A percentile compares a stretch with the other conserved stretches of the same genome.
phyloP scores from a whole-genome alignment of 2,888 invertebrate species.

The Steinernema scapterisci region DNA sequence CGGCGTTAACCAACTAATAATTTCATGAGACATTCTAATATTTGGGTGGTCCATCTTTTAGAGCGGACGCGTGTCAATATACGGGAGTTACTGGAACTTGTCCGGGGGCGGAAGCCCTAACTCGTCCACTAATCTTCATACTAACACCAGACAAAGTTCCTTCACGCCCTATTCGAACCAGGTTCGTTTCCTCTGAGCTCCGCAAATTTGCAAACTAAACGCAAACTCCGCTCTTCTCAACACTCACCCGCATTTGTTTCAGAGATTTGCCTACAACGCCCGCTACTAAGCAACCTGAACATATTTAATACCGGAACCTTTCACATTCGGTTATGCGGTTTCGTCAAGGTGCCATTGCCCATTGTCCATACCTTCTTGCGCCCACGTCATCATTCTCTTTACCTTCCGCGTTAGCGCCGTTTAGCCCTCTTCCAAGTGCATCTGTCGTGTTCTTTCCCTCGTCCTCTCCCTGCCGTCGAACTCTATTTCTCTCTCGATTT shows the following conservation, averaged over 20 bases:
- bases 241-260: not conserved
- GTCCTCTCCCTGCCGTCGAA: not conserved
- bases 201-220: no score
- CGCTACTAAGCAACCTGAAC: not conserved
- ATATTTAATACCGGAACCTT: not conserved
- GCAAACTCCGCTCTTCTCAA: not conserved
- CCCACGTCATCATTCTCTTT: not conserved
- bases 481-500: not conserved
- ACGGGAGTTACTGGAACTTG: conserved; percentile 67
- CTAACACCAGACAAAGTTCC: conserved; percentile 23
- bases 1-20: conserved; percentile 1
- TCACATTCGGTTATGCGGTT: not conserved
- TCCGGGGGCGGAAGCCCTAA: conserved; percentile 38
- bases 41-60: conserved; percentile 37
- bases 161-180: conserved; percentile 22
- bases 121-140: conserved; percentile 28
- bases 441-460: not conserved
- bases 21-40: not conserved
- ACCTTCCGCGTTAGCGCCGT: conserved; percentile 20
- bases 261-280: conserved; percentile 27
- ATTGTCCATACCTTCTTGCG: conserved; percentile 5
- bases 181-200: conserved; percentile 3
- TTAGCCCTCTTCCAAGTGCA: conserved; percentile 2
- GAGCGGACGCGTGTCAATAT: conserved; percentile 63
- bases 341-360: conserved; percentile 20